Evolutionary conservation across 2,113 vertebrate species (phyloP).

Genomic region (Corythaixoides concolor): DNA sequence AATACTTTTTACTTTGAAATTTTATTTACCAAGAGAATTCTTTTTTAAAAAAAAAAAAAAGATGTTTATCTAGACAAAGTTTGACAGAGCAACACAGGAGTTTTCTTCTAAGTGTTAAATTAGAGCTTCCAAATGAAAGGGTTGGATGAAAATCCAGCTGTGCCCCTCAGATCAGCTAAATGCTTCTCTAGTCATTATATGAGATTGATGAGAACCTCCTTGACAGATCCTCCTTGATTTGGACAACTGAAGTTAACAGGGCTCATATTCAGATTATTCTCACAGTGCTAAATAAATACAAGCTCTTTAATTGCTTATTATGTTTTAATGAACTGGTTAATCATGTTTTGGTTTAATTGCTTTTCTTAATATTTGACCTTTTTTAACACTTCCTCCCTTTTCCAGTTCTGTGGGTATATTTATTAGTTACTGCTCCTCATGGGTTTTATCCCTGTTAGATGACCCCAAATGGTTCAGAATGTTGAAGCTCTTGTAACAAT

Average conservation of each 20-base stretch:
- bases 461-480: background rate
- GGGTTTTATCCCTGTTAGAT: background rate
- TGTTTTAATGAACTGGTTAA: background rate
- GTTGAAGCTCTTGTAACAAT: background rate
- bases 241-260: slow-evolving; percentile 31
- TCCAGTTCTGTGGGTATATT: background rate
- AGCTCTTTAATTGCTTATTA: background rate
- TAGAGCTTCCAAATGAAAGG: slow-evolving; percentile 52
- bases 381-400: background rate
- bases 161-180: slow-evolving; percentile 58
- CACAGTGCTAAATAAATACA: background rate
- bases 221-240: slow-evolving; percentile 57
- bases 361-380: background rate
- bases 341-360: background rate
- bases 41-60: background rate
- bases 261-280: slow-evolving; percentile 6
- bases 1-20: background rate
- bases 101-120: slow-evolving; percentile 53
- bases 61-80: slow-evolving; percentile 15
- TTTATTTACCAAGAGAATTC: slow-evolving; percentile 30
- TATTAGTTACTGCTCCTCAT: background rate
- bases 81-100: slow-evolving; percentile 28
- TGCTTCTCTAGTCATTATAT: slow-evolving; percentile 46
- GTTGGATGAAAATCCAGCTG: slow-evolving; percentile 63
- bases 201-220: slow-evolving; percentile 55